These are phyloP conservation scores for Lepidochrysops patricia DNA, from an alignment of 2,888 invertebrate genomes.

Conservation along the genomic window DNA sequence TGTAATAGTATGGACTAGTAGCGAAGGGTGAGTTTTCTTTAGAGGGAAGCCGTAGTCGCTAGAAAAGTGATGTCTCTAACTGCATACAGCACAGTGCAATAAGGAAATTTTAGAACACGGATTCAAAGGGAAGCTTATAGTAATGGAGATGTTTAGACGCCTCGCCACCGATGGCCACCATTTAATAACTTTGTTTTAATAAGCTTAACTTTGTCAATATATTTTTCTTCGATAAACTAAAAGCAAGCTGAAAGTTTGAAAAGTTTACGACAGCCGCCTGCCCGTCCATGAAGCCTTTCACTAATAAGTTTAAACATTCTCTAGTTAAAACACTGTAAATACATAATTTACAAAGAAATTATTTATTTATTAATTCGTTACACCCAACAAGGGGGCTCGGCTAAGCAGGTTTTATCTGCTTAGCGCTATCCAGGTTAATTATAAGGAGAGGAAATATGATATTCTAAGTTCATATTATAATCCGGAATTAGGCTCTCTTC, in stretches of 20 bases:
- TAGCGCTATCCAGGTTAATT: conserved; percentile 9
- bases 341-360: not conserved
- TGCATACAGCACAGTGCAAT: no score
- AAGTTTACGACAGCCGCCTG: not conserved
- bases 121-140: no score
- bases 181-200: not conserved
- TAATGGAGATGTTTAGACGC: no score
- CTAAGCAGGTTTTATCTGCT: conserved; percentile 4
- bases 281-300: not conserved
- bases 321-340: not conserved
- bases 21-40: no score
- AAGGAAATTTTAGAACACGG: no score
- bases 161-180: no score
- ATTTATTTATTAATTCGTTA: no score
- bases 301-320: not conserved
- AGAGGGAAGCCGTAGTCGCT: no score
- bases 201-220: not conserved
- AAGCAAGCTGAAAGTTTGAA: not conserved
- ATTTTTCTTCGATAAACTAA: not conserved
- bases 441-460: conserved; percentile 4
- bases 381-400: not conserved
- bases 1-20: not conserved
- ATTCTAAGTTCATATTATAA: not conserved
- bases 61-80: no score
- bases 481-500: not conserved